Conservation (phyloP, 30 jellyfish, hydroid and myxozoan species). For the Clytia hemisphaerica region DNA sequence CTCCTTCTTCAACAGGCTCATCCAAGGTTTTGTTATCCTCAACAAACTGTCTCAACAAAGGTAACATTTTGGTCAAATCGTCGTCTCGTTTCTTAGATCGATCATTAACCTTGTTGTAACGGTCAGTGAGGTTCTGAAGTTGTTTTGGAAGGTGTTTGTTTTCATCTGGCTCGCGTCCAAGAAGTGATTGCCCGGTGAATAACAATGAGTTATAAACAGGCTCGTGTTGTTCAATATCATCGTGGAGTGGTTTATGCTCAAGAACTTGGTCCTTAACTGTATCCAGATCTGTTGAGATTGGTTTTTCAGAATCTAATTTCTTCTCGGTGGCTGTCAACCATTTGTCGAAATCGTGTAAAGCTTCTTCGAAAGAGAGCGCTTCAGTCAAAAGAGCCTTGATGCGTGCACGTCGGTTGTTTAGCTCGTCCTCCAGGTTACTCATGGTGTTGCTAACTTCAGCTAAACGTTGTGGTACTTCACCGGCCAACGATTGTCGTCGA, state of each 20-base stretch:
- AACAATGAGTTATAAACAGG: conserved; percentile 44
- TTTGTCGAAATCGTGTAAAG: conserved; percentile 58
- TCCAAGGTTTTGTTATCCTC: conserved; percentile 42
- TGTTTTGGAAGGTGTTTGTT: conserved; percentile 34
- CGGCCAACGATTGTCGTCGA: conserved; percentile 43
- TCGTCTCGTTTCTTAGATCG: conserved; percentile 53
- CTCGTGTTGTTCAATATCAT: conserved; percentile 72
- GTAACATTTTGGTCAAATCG: conserved; percentile 39
- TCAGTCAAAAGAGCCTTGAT: conserved; percentile 37
- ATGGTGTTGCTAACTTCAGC: conserved; percentile 28
- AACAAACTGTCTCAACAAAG: conserved; percentile 51
- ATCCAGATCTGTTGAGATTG: conserved; percentile 53
- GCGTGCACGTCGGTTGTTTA: conserved; percentile 36
- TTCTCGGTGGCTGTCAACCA: conserved; percentile 77
- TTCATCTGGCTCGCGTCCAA: conserved; percentile 38
- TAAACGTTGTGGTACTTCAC: conserved; percentile 46
- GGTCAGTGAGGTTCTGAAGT: conserved; percentile 60
- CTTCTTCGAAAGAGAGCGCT: conserved; percentile 53
- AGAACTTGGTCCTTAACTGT: conserved; percentile 50
- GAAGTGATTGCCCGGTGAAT: conserved; percentile 52
- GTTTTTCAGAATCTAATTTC: conserved; percentile 48
- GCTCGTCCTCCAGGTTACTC: conserved; percentile 44
- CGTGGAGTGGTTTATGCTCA: conserved; percentile 65
- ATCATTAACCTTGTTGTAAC: conserved; percentile 59
- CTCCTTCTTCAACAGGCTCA: conserved; percentile 56